Evolutionary conservation across 2,888 invertebrate species (phyloP).

Genomic region (Axea sp.): DNA sequence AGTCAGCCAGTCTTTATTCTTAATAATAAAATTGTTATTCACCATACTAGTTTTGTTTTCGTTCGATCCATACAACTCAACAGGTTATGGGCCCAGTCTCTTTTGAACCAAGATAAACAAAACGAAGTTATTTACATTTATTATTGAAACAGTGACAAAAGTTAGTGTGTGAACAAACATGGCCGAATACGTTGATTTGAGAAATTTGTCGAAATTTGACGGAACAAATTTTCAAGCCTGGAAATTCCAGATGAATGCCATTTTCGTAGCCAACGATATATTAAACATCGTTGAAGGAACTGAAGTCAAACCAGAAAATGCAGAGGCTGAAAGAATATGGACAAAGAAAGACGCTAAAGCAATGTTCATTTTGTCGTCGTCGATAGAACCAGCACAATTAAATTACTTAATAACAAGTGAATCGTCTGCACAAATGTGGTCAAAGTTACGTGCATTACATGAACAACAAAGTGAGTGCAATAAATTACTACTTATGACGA

Average conservation of each 20-base stretch:
- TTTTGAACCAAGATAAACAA: too few relatives aligned
- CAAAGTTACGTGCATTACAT: constrained; percentile 47
- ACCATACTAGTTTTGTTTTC: too few relatives aligned
- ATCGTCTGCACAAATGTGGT: constrained; percentile 65
- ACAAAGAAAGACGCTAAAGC: constrained; percentile 50
- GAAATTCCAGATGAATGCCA: constrained; percentile 14
- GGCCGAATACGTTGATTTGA: background rate
- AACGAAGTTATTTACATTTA: too few relatives aligned
- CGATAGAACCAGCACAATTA: constrained; percentile 59
- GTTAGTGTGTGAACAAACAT: too few relatives aligned
- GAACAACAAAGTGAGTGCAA: constrained; percentile 66
- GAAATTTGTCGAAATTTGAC: background rate
- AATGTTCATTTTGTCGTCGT: constrained; percentile 64
- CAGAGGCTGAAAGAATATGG: background rate
- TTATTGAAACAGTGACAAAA: too few relatives aligned
- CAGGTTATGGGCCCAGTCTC: too few relatives aligned
- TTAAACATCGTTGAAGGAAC: constrained; percentile 5
- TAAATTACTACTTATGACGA: constrained; percentile 60
- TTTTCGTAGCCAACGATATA: constrained; percentile 1
- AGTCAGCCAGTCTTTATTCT: too few relatives aligned
- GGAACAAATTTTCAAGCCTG: constrained; percentile 20
- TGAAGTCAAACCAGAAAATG: background rate
- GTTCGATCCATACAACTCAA: too few relatives aligned
- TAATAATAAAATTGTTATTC: too few relatives aligned
- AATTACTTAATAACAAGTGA: constrained; percentile 59